Evolutionary conservation across 2,888 invertebrate genomes (phyloP), one percentile per base, ranked within the genome.

Genomic region (Cremastinae sp.): DNA sequence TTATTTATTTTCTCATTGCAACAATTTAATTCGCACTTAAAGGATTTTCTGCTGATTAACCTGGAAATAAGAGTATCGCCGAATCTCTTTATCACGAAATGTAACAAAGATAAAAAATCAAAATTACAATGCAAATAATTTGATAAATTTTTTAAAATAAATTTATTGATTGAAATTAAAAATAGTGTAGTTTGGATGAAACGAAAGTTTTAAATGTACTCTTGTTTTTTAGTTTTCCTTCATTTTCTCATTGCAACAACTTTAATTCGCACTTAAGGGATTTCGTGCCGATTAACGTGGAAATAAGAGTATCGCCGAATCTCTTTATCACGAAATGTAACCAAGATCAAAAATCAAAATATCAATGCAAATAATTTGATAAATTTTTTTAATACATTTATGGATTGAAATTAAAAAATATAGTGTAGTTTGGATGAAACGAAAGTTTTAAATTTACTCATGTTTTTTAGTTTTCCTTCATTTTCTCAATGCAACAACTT

Each of bases 41-140:
- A 43, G 8, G 53, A 53, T 53, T 59, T 36, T 14, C 34, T 9
- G 53, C 45, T 14, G 47, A 3, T 71, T 54, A 20, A 5, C 45
- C 54, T 20, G 12, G 12, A 45, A 45, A 10, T 14, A 34, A 16
- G 56, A 20, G 28, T 56, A 18, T 38, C 34, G 49, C 49, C n/a
- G n/a, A n/a, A n/a, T n/a, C n/a, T n/a, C n/a, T n/a, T n/a, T n/a
- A n/a, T n/a, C n/a, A n/a, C n/a, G n/a, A n/a, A n/a, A n/a, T n/a
- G n/a, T n/a, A n/a, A n/a, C n/a, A n/a, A n/a, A n/a, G n/a, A n/a
- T n/a, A n/a, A n/a, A n/a, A n/a, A n/a, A n/a, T n/a, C n/a, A n/a
- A n/a, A n/a, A n/a, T n/a, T n/a, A n/a, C n/a, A n/a, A n/a, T n/a
- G n/a, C n/a, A n/a, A n/a, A n/a, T n/a, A n/a, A n/a, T n/a, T n/a